Base-by-base conservation (phyloP, 2,113 vertebrate genomes). In the Podocnemis expansa region DNA sequence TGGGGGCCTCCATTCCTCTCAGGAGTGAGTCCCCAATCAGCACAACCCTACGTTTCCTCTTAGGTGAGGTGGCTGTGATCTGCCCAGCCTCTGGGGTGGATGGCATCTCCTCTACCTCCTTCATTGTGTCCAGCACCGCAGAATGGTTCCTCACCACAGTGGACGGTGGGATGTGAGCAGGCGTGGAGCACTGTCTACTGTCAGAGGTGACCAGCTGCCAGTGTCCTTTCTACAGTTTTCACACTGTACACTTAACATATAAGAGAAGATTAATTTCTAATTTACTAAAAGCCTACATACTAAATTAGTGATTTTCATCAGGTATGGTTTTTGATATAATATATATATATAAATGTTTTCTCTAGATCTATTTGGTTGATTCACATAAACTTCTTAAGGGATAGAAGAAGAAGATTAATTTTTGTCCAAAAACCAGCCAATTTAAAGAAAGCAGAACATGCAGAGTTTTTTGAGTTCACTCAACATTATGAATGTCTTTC, bases 271-370 rank as follows among this genome's bases (percentile, higher is more conserved):
- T 41, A 17, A 73, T 9, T 73, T 73, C 38, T 73, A 41, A 73
- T 41, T 41, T 73, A 73, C 21, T 24, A 73, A 19, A 73, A 73
- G 10, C 19, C n/a, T 41, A 38, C 34, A 41, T 24, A 25, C 10
- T 41, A 41, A 73, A 73, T 41, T 41, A 41, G 8, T 78, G 12
- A 0, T 85, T 70, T 11, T 47, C 25, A 2, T 67, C 38, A 82
- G 6, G 5, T 63, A 9, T 34, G 85, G 11, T 55, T 76, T 70
- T 89, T 9, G n/a, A n/a, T n/a, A n/a, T n/a, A n/a, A n/a, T n/a
- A n/a, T n/a, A n/a, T n/a, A n/a, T 63, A 6, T 0, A 0, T 38
- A 24, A 56, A 82, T 95, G 81, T 17, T 43, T 84, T 85, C 25
- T 47, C 0, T 34, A 4, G 34, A 16, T 14, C 58, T 11, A 25